phyloP scores from a whole-genome alignment of 2,797 vertebrate genomes.

The Pitangus sulphuratus region DNA sequence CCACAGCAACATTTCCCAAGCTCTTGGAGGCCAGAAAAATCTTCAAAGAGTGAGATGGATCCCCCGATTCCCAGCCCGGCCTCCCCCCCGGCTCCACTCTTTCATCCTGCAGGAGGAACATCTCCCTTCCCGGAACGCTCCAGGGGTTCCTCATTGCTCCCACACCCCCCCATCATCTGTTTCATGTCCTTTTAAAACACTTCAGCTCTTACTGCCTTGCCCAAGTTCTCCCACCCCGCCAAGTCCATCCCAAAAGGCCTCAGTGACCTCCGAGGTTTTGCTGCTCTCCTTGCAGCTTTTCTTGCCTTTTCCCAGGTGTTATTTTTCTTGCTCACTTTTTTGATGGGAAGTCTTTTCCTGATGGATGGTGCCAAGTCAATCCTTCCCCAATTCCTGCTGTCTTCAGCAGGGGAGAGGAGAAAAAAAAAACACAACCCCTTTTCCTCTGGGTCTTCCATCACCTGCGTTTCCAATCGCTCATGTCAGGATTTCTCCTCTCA shows the following conservation, averaged over 20 bases:
- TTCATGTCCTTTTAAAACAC: background rate
- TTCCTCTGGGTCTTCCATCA: constrained; percentile 44
- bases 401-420: constrained; percentile 28
- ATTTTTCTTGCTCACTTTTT: constrained; percentile 61
- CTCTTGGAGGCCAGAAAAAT: background rate
- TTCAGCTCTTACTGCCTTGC: background rate
- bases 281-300: background rate
- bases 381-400: constrained; percentile 53
- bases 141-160: background rate
- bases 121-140: background rate
- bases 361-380: constrained; percentile 45
- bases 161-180: background rate
- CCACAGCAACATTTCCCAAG: background rate
- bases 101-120: background rate
- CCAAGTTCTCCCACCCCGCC: background rate
- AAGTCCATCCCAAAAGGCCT: background rate
- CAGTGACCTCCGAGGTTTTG: background rate
- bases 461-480: constrained; percentile 33
- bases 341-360: constrained; percentile 64
- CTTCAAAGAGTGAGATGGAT: constrained; percentile 13
- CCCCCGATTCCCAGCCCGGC: fast-evolving
- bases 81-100: background rate
- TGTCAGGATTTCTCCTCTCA: constrained; percentile 37
- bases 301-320: background rate
- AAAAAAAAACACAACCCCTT: background rate